A percentile compares a stretch with the other conserved stretches of the same genome.
These are phyloP conservation scores for Oncorhynchus clarkii DNA, from an alignment of 2,113 vertebrate genomes.

Conservation along the genomic window DNA sequence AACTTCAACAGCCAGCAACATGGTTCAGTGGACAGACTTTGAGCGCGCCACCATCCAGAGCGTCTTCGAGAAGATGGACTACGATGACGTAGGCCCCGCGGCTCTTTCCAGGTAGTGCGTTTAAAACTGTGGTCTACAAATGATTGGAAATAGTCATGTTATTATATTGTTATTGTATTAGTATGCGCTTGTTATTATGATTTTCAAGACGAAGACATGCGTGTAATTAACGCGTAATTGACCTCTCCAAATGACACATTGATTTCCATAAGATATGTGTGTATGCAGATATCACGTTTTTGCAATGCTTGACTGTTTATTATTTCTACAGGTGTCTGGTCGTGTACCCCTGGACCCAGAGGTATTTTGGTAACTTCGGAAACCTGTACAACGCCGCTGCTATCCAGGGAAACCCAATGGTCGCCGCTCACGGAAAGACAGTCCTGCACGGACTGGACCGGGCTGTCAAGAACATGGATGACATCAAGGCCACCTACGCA, in stretches of 20 bases:
- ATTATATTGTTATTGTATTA: not conserved
- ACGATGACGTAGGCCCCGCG: too few relatives aligned
- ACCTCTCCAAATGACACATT: too few relatives aligned
- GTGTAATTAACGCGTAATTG: too few relatives aligned
- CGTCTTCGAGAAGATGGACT: too few relatives aligned
- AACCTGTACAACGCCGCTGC: slow-evolving; percentile 71
- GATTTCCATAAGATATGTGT: too few relatives aligned
- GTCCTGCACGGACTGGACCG: slow-evolving; percentile 72
- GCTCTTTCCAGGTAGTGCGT: not conserved
- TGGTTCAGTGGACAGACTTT: too few relatives aligned
- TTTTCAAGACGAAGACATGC: too few relatives aligned
- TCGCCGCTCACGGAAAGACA: slow-evolving; percentile 71
- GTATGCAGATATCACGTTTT: too few relatives aligned
- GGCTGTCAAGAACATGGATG: slow-evolving; percentile 72
- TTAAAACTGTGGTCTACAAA: not conserved
- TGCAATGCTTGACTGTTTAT: too few relatives aligned
- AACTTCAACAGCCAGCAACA: slow-evolving; percentile 5
- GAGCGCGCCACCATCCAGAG: too few relatives aligned
- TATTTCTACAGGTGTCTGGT: slow-evolving; percentile 61
- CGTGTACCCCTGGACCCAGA: slow-evolving; percentile 81
- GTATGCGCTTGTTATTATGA: too few relatives aligned
- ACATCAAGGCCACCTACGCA: slow-evolving; percentile 57
- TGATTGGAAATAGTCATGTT: not conserved
- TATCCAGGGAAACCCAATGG: slow-evolving; percentile 70
- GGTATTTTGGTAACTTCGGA: slow-evolving; percentile 68